Evolutionary conservation across 30 jellyfish, hydroid and myxozoan genomes (phyloP), one percentile per base, ranked within the genome.

Genomic region (Chrysaora quinquecirrha): DNA sequence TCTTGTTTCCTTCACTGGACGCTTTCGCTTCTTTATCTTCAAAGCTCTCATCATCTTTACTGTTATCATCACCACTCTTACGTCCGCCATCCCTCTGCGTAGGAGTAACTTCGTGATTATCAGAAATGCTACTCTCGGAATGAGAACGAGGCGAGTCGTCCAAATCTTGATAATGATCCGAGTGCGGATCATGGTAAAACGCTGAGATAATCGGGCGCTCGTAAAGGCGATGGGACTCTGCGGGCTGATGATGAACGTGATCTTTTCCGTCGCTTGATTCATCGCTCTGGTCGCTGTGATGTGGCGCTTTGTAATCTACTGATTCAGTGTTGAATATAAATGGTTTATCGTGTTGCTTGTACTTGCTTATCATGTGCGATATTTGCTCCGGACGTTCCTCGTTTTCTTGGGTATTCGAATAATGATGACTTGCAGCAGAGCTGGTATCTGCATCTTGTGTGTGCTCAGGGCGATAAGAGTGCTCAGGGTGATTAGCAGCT

Each of bases 271-370:
- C 76, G 64, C 33, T 49, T 20, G 24, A 65, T 34, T 27, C 87
- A 34, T 47, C 87, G 20, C 63, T 47, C 31, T 78, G 56, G 31
- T 75, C 82, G 30, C 63, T 83, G 66, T 34, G 76, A 1, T 52
- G 23, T 16, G 89, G 83, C 32, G 72, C 90, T 73, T 66, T 89
- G 76, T 71, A 89, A 33, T 89, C 97, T 11, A 89, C 81, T 11
- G 78, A 83, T 25, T 74, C 89, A 31, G 97, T 89, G 81, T 89
- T 71, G 76, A 82, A 77, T 24, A 89, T 82, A 56, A 89, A 72
- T 34, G 97, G 97, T 64, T 58, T 52, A 23, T 74, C 74, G 27
- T 62, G 76, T 25, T 84, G 88, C 82, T 84, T 73, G 38, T 43
- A 69, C 16, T 73, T 35, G 65, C 49, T 64, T 12, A 84, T 84